These are phyloP conservation scores for Cyprinodon brontotheroides DNA, from an alignment of 2,113 vertebrate species.

Conservation along the genomic window DNA sequence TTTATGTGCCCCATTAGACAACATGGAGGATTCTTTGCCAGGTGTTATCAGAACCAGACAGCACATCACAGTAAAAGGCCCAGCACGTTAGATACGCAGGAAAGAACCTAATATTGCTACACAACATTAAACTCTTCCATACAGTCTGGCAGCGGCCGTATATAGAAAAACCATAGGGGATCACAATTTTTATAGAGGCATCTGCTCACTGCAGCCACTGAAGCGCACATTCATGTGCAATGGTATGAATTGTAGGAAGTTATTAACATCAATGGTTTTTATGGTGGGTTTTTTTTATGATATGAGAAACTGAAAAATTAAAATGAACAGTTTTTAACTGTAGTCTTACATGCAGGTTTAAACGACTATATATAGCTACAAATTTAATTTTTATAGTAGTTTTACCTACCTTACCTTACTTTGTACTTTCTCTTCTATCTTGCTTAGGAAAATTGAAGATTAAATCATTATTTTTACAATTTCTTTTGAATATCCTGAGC, in stretches of 20 bases:
- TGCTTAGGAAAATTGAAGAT: no score
- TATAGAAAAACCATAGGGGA: constrained; percentile 61
- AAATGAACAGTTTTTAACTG: neutral
- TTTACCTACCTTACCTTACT: neutral
- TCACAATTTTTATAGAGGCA: constrained; percentile 62
- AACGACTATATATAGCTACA: neutral
- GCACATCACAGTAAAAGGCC: constrained; percentile 40
- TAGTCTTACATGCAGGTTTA: constrained; percentile 1
- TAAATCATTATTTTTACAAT: neutral
- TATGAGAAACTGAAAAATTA: neutral
- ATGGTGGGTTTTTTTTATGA: constrained; percentile 7
- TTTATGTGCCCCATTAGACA: constrained; percentile 43
- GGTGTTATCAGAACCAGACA: constrained; percentile 56
- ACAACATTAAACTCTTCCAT: constrained; percentile 70
- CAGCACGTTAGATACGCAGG: constrained; percentile 29
- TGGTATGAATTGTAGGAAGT: constrained; percentile 33
- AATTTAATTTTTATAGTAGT: neutral
- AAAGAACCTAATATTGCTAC: constrained; percentile 57
- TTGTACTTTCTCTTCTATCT: no score
- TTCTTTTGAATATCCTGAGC: neutral
- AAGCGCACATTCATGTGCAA: constrained; percentile 42
- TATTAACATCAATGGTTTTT: constrained; percentile 43
- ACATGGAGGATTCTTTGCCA: constrained; percentile 35
- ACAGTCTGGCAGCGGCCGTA: constrained; percentile 52
- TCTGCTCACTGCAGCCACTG: constrained; percentile 63